Evolutionary conservation across 2,888 invertebrate species (phyloP).

Genomic region (Xestia xanthographa): DNA sequence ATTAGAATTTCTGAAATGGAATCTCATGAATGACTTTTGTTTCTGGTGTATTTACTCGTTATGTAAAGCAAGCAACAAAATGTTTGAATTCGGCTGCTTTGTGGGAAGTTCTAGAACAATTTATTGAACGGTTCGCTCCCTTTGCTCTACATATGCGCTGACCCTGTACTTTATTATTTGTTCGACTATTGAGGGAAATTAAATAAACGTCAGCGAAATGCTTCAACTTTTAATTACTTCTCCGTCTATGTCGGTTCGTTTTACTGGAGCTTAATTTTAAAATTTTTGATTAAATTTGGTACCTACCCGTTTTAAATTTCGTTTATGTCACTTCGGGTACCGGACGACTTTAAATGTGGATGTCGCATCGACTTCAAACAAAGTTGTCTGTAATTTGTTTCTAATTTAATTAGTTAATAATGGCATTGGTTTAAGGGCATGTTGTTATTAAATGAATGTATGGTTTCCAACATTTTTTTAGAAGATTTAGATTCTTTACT

Average conservation of each 20-base stretch:
- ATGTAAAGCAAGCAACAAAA: slow-evolving; percentile 71
- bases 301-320: slow-evolving; percentile 56
- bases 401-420: slow-evolving; percentile 37
- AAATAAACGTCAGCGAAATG: slow-evolving; percentile 75
- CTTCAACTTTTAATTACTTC: slow-evolving; percentile 76
- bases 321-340: slow-evolving; percentile 50
- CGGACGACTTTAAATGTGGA: slow-evolving; percentile 38
- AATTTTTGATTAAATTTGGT: slow-evolving; percentile 65
- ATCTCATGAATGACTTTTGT: slow-evolving; percentile 84
- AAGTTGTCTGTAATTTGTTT: slow-evolving; percentile 36
- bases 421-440: background rate
- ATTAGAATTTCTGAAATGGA: slow-evolving; percentile 84
- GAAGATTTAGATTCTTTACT: background rate
- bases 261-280: slow-evolving; percentile 67
- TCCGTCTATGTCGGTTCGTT: slow-evolving; percentile 65
- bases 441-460: background rate
- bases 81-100: slow-evolving; percentile 69
- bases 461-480: background rate
- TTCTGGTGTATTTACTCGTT: slow-evolving; percentile 78
- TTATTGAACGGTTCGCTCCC: slow-evolving; percentile 68
- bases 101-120: slow-evolving; percentile 72
- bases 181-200: slow-evolving; percentile 72
- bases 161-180: slow-evolving; percentile 73
- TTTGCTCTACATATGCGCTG: slow-evolving; percentile 68
- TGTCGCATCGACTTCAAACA: slow-evolving; percentile 52